Base-by-base conservation (phyloP, 2,797 vertebrate genomes). In the Nannoperca australis region DNA sequence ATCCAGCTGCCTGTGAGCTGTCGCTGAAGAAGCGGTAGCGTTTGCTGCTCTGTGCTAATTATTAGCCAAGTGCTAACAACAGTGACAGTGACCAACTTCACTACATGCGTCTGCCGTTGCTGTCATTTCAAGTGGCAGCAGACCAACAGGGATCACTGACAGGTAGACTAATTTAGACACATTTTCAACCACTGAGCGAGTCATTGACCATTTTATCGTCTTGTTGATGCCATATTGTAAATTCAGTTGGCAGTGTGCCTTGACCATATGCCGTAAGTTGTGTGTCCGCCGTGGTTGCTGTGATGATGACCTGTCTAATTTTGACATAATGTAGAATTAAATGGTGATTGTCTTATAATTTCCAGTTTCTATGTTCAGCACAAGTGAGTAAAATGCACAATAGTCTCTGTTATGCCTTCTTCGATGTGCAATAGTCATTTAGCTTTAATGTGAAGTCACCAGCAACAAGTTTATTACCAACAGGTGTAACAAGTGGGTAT, bases 11-110 rank as follows among this genome's bases (percentile, higher is more conserved):
- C 15, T 50, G 30, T 30, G 1, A 72, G 24, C 60, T 30, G 22
- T 3, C 15, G n/a, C 0, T 6, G 2, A 34, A 59, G 38, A 34
- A 13, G 60, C 32, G 7, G 54, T 6, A 17, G 44, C 61, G 63
- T 22, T 47, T 12, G 17, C 20, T 7, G 68, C 54, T 66, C 7
- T 1, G 36, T 67, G 76, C 47, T 83, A 63, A 53, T 20, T 38
- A 72, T 85, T 91, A 92, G 89, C 89, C 18, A n/a, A 76, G 72
- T 87, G 93, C 90, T 93, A 91, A 91, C 84, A 85, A 89, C 85
- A 88, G 59, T 81, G 76, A 80, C 68, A 63, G 73, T 75, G 62
- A 45, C 50, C 42, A 56, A 80, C 80, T 56, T 36, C 36, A 10
- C 36, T 86, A 18, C 91, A 90, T 81, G 91, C 76, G 79, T 64